A percentile compares a stretch with the other conserved stretches of the same genome.
Conservation (phyloP, 2,113 vertebrate species). For the Saguinus midas region DNA sequence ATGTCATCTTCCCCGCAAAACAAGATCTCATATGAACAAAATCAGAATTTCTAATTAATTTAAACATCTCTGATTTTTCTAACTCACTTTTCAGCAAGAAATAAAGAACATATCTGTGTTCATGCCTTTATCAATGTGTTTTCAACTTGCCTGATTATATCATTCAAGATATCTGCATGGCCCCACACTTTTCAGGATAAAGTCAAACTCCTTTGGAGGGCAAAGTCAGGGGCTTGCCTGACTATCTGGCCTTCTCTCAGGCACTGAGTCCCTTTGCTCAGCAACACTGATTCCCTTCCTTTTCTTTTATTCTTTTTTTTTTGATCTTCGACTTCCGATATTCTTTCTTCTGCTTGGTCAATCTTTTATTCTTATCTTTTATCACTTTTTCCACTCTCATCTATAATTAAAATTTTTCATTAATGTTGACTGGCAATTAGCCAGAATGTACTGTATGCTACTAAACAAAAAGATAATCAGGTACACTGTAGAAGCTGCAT, state of each 20-base stretch:
- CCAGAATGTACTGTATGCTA: not conserved
- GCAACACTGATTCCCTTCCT: too few relatives aligned
- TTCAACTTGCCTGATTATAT: not conserved
- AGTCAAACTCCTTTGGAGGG: not conserved
- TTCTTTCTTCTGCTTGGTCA: too few relatives aligned
- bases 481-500: not conserved
- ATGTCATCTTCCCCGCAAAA: not conserved
- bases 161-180: not conserved
- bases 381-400: not conserved
- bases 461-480: not conserved
- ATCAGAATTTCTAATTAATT: conserved; percentile 2
- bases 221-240: not conserved
- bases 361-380: too few relatives aligned
- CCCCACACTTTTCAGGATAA: not conserved
- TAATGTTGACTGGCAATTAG: not conserved
- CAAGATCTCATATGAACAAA: not conserved
- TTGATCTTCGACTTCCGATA: too few relatives aligned
- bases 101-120: not conserved
- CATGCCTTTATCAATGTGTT: not conserved
- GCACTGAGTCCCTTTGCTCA: too few relatives aligned
- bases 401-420: conserved; percentile 1
- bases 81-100: not conserved
- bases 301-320: too few relatives aligned
- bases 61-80: not conserved
- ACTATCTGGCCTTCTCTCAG: not conserved